Evolutionary conservation across 2,113 vertebrate species (phyloP).

Genomic region (Hymenochirus boettgeri): DNA sequence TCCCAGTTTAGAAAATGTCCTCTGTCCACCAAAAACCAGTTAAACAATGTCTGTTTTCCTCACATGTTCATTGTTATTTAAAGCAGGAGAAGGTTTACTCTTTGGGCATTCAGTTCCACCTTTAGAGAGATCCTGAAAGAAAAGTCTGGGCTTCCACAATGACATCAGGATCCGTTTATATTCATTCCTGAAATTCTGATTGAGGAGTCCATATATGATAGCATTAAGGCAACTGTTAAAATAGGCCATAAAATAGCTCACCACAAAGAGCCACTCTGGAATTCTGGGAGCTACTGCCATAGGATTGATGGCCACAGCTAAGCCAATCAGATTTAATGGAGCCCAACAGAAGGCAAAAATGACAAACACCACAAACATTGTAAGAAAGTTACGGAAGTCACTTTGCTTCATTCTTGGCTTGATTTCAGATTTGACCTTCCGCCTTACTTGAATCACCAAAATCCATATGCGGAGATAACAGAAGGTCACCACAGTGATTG

Average conservation of each 20-base stretch:
- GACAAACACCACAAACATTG: conserved; percentile 89
- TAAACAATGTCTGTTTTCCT: conserved; percentile 56
- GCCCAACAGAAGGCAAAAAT: conserved; percentile 91
- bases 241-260: conserved; percentile 91
- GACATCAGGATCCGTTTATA: conserved; percentile 79
- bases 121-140: conserved; percentile 74
- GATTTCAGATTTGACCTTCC: conserved; percentile 74
- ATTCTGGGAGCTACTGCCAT: conserved; percentile 70
- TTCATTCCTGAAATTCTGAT: conserved; percentile 85
- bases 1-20: too few species aligned
- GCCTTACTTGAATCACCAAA: conserved; percentile 78
- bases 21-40: too few species aligned
- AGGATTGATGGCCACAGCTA: conserved; percentile 80
- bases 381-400: conserved; percentile 79
- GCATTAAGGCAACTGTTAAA: conserved; percentile 93
- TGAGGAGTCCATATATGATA: conserved; percentile 85
- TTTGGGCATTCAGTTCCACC: conserved; percentile 65
- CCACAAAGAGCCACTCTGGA: conserved; percentile 84
- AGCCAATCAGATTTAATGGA: conserved; percentile 83
- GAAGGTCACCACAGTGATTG: conserved; percentile 81
- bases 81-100: conserved; percentile 71
- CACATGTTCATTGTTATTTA: conserved; percentile 69
- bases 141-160: conserved; percentile 73
- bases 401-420: conserved; percentile 65
- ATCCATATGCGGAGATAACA: conserved; percentile 89